Evolutionary conservation across 2,888 invertebrate genomes (phyloP).

Genomic region (Drosophila phalerata): DNA sequence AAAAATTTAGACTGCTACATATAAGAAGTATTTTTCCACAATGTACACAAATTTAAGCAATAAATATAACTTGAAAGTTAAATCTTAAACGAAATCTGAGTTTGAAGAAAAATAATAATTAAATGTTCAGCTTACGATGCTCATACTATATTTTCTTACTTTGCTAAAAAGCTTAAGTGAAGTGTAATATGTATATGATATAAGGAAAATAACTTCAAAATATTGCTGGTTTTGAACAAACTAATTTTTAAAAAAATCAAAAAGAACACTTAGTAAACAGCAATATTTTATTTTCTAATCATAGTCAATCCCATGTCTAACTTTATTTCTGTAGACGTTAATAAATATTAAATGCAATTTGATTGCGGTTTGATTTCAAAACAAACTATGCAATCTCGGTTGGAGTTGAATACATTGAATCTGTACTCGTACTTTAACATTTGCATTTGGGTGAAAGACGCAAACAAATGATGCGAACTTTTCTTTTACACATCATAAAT

Average conservation of each 20-base stretch:
- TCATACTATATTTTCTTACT: background rate
- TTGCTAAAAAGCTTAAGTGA: too few relatives aligned
- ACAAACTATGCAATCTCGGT: conserved; percentile 14
- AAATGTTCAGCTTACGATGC: background rate
- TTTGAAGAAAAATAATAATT: too few relatives aligned
- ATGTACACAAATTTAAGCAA: too few relatives aligned
- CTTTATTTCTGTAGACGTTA: conserved; percentile 27
- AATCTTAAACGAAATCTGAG: too few relatives aligned
- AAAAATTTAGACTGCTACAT: too few relatives aligned
- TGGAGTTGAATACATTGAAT: background rate
- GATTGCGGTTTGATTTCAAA: conserved; percentile 56
- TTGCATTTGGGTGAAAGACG: conserved; percentile 12
- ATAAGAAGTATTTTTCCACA: too few relatives aligned
- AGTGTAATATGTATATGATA: too few relatives aligned
- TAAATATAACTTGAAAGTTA: too few relatives aligned
- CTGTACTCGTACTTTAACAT: conserved; percentile 11
- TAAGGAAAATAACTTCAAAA: too few relatives aligned
- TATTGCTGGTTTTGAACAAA: too few relatives aligned
- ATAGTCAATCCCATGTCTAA: background rate
- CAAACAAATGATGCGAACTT: conserved; percentile 45
- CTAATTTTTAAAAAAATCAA: too few relatives aligned
- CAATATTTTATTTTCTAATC: background rate
- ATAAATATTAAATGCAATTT: conserved; percentile 77
- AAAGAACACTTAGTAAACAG: background rate
- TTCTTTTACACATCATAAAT: conserved; percentile 52